Conservation (phyloP, 2,113 vertebrate genomes). For the Phoxinus phoxinus region DNA sequence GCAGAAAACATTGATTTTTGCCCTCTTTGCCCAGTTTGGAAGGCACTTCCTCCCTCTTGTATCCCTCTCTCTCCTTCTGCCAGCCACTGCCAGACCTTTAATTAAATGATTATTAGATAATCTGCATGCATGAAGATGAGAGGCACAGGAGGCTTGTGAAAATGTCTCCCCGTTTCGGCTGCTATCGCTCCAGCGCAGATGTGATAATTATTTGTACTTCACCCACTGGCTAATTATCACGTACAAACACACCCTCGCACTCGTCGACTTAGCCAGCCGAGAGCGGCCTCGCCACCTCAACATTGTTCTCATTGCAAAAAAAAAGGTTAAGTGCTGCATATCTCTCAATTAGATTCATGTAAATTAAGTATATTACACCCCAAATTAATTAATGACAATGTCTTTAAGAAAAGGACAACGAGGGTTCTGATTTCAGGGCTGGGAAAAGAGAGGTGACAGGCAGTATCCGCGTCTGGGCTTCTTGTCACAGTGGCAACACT, state of each 20-base stretch:
- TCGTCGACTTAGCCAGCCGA: background rate
- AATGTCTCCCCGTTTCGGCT: constrained; percentile 38
- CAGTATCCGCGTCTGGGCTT: background rate
- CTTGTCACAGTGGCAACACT: background rate
- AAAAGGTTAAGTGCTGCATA: constrained; percentile 8
- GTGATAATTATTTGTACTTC: constrained; percentile 70
- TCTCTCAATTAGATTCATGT: background rate
- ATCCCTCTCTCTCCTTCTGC: background rate
- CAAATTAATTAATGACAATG: background rate
- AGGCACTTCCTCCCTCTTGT: background rate
- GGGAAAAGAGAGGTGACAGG: background rate
- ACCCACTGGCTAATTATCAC: constrained; percentile 53
- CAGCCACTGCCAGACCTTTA: constrained; percentile 51
- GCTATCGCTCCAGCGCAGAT: constrained; percentile 66
- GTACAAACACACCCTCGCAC: constrained; percentile 13
- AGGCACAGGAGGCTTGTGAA: constrained; percentile 16
- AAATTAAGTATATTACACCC: constrained; percentile 5
- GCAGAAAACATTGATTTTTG: constrained; percentile 58
- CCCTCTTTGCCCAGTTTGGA: constrained; percentile 52
- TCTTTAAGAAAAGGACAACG: background rate
- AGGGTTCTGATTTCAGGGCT: background rate
- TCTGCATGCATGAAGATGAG: constrained; percentile 41
- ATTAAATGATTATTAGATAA: constrained; percentile 73
- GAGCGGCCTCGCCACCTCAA: background rate
- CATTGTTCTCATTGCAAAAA: constrained; percentile 12